A percentile compares a stretch with the other conserved stretches of the same genome.
phyloP scores from a whole-genome alignment of 2,888 invertebrate species.

The Lepeophtheirus nordmannii region DNA sequence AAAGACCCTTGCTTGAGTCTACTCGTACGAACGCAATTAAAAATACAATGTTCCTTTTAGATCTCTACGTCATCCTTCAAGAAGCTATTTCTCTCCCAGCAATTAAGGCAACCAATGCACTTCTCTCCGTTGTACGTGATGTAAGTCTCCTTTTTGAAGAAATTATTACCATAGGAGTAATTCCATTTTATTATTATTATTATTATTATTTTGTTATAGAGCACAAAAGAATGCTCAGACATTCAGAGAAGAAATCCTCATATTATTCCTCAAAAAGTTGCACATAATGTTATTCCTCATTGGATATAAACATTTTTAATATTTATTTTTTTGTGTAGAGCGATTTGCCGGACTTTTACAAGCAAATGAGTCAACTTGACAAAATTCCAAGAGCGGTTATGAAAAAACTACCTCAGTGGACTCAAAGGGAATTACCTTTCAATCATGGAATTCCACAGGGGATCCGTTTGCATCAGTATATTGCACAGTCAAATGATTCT shows the following conservation, averaged over 20 bases:
- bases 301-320: neutral
- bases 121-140: constrained; percentile 5
- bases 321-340: neutral
- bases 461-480: neutral
- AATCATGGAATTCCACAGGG: neutral
- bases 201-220: neutral
- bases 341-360: constrained; percentile 1
- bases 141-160: neutral
- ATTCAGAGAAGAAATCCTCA: neutral
- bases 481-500: neutral
- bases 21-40: neutral
- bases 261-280: neutral
- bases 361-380: neutral
- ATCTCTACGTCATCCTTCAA: constrained; percentile 4
- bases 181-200: neutral
- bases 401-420: neutral
- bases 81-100: constrained; percentile 10
- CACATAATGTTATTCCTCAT: neutral
- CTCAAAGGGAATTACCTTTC: neutral
- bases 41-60: constrained; percentile 16
- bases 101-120: neutral
- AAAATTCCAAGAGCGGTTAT: neutral
- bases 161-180: neutral
- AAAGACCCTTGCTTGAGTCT: neutral
- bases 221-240: neutral